Evolutionary conservation across 2,113 vertebrate species (phyloP).

Genomic region (Centrocercus urophasianus): DNA sequence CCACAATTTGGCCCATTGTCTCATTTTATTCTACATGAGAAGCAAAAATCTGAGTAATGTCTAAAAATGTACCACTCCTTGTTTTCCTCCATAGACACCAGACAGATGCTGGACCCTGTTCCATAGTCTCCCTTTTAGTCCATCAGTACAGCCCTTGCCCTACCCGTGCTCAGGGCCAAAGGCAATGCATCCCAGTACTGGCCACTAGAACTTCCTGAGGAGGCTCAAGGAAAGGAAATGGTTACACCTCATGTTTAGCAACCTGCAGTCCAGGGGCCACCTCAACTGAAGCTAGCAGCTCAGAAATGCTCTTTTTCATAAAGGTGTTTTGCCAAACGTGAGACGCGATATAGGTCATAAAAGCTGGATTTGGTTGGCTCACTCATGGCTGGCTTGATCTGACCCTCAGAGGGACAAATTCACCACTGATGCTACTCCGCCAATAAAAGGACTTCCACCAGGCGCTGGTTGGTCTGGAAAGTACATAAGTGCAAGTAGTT

Average conservation of each 20-base stretch:
- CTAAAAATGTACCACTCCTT: neutral
- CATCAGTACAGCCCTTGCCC: neutral
- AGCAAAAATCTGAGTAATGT: slow-evolving; percentile 11
- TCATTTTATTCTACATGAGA: neutral
- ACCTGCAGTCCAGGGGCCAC: neutral
- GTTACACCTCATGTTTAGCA: neutral
- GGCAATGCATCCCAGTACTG: neutral
- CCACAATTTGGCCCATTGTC: neutral
- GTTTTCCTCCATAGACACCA: slow-evolving; percentile 30
- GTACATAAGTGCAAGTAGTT: neutral
- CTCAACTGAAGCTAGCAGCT: slow-evolving; percentile 3
- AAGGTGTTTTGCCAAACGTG: neutral
- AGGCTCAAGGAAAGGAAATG: neutral
- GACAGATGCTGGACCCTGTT: neutral
- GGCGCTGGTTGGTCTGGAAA: slow-evolving; percentile 36
- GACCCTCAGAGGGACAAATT: neutral
- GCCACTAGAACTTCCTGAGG: neutral
- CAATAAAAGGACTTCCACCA: slow-evolving; percentile 8
- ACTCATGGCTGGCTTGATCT: slow-evolving; percentile 35
- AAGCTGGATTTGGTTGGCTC: slow-evolving; percentile 13
- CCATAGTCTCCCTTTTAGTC: neutral
- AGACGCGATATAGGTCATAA: neutral
- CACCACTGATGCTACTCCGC: neutral
- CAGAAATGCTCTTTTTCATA: slow-evolving; percentile 12
- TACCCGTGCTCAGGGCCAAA: neutral